A percentile compares a stretch with the other conserved stretches of the same genome.
Evolutionary conservation across 2,113 vertebrate genomes (phyloP).

Genomic region (Pimephales promelas): DNA sequence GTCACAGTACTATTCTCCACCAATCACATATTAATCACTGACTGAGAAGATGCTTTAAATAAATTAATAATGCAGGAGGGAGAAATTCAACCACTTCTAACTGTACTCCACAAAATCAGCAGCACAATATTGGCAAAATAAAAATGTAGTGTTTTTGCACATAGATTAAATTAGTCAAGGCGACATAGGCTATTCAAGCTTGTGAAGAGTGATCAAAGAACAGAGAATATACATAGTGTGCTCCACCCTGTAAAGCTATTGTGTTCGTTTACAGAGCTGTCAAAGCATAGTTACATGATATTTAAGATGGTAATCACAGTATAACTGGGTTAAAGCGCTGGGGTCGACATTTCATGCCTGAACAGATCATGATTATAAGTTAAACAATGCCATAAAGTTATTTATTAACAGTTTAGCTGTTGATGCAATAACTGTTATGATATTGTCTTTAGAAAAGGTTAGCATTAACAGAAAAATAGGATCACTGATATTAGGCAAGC

Average conservation of each 20-base stretch:
- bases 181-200: background rate
- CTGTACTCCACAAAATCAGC: background rate
- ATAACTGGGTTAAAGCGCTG: background rate
- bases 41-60: background rate
- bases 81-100: background rate
- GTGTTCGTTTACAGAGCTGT: background rate
- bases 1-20: background rate
- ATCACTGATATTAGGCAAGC: background rate
- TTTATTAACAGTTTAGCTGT: background rate
- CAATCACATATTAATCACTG: slow-evolving; percentile 21
- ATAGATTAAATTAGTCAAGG: background rate
- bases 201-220: background rate
- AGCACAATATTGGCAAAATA: background rate
- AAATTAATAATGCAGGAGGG: background rate
- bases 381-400: background rate
- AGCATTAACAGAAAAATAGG: background rate
- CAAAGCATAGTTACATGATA: background rate
- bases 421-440: background rate
- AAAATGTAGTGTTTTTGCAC: background rate
- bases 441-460: background rate
- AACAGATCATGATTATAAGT: background rate
- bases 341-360: background rate
- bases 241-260: background rate
- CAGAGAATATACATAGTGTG: background rate
- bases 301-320: background rate